A percentile compares a stretch with the other conserved stretches of the same genome.
phyloP scores from a whole-genome alignment of 2,797 vertebrate species.

The Luscinia luscinia region DNA sequence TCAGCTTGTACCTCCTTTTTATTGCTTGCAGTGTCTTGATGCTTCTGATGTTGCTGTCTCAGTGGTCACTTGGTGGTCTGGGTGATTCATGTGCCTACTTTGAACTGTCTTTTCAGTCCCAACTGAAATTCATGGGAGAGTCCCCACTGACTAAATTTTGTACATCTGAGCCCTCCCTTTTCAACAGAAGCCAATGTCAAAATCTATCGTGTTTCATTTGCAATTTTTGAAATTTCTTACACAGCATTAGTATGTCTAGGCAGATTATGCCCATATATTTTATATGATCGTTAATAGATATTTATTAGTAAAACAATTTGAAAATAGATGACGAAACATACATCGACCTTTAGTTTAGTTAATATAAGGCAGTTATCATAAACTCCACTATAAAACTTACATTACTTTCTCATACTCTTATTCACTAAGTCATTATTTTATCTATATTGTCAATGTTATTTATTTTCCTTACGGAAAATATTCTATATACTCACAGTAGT shows the following conservation, averaged over 20 bases:
- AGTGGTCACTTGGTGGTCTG: neutral
- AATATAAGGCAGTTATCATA: neutral
- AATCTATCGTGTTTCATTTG: neutral
- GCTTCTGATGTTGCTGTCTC: neutral
- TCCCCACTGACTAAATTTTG: neutral
- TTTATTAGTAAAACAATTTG: neutral
- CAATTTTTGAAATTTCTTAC: neutral
- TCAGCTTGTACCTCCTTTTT: neutral
- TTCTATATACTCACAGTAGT: neutral
- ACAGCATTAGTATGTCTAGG: neutral
- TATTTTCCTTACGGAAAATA: neutral
- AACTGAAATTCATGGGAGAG: neutral
- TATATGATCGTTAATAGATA: neutral
- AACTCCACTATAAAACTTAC: neutral
- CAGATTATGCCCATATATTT: neutral
- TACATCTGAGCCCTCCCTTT: neutral
- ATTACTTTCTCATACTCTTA: neutral
- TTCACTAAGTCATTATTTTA: neutral
- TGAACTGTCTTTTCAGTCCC: neutral
- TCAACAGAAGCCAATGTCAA: neutral
- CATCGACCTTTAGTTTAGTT: neutral
- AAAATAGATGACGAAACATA: neutral
- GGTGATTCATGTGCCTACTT: neutral
- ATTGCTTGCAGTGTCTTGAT: neutral
- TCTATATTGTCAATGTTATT: neutral